Base-by-base conservation (phyloP, 2,113 vertebrate species). In the Eolophus roseicapilla region DNA sequence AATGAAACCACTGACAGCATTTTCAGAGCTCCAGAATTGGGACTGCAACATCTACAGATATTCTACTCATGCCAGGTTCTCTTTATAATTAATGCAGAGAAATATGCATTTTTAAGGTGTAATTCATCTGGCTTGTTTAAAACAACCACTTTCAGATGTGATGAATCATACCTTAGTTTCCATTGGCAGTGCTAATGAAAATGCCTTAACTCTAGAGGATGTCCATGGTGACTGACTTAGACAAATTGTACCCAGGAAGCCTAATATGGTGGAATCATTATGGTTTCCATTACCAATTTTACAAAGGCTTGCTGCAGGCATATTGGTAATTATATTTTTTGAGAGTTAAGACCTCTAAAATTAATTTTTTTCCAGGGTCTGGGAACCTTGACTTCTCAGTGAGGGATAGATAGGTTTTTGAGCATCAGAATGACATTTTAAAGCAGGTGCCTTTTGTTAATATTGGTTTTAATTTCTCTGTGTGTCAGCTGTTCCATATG, bases 141-240 rank as follows among this genome's bases (percentile, higher is more conserved):
- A 95, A 69, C 65, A 92, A 53, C 28, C 73, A 84, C 88, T 93
- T 92, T 67, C 91, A 64, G 70, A 92, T 87, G 77, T 87, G 89
- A 82, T 92, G 89, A 87, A 94, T 93, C 65, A 60, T 78, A 84
- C 39, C 57, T 92, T 60, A 71, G 74, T 68, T 65, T 62, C 37
- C 43, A 64, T n/a, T 83, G 84, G 29, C 83, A 91, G 69, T 28
- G 47, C 21, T 89, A 89, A 95, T 92, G 81, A 92, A 95, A 95
- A 91, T 64, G 78, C 55, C 39, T 91, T 83, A 64, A 74, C 37
- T 93, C 46, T 86, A 28, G 92, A 84, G 49, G 62, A 91, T 75
- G 80, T 60, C 62, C 52, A 6, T 16, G n/a, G 35, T 95, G 77
- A 93, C 35, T 75, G 92, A 78, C 77, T 81, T 63, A 92, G 80